Evolutionary conservation across 2,888 invertebrate genomes (phyloP), one percentile per base, ranked within the genome.

Genomic region (Agrilus cyanescens): DNA sequence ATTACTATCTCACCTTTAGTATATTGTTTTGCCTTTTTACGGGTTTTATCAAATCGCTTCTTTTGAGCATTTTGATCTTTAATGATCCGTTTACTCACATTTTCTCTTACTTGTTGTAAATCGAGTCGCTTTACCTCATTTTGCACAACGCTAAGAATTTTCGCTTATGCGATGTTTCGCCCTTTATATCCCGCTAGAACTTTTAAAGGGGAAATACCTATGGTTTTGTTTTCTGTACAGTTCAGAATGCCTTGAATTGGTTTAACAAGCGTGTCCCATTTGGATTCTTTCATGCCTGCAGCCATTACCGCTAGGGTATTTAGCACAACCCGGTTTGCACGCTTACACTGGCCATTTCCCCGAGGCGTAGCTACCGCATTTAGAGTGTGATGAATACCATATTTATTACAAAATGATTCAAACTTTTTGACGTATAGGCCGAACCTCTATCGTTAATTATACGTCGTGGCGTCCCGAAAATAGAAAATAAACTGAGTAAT

Each of bases 321-420:
- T 13, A 49, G 20, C 16, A 48, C 41, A 3, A 50, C 53, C n/a
- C 52, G 44, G 42, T 54, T 56, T 14, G 51, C 41, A 12, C 52
- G 44, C 25, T 29, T 55, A 18, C 18, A 18, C 18, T 18, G 18
- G 18, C 18, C 18, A 18, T 18, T 18, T 18, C 4, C 18, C 18
- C 18, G 18, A 5, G 18, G 18, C 18, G 18, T 18, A 18, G 18
- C 18, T 18, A 18, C 18, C 18, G 18, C 18, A 18, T 18, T 18
- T 18, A 18, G 18, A 18, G 18, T 18, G 5, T 18, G 18, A 5
- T 18, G 18, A 18, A 18, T 5, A 18, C 18, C 18, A 18, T 18
- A 5, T 18, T 55, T 54, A 2, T 54, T 56, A 36, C 54, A 58
- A 2, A 56, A 55, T 38, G 55, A 25, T 12, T 54, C 55, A 6